Base-by-base conservation (phyloP, 1,140 invertebrate genomes). In the Caenorhabditis remanei region DNA sequence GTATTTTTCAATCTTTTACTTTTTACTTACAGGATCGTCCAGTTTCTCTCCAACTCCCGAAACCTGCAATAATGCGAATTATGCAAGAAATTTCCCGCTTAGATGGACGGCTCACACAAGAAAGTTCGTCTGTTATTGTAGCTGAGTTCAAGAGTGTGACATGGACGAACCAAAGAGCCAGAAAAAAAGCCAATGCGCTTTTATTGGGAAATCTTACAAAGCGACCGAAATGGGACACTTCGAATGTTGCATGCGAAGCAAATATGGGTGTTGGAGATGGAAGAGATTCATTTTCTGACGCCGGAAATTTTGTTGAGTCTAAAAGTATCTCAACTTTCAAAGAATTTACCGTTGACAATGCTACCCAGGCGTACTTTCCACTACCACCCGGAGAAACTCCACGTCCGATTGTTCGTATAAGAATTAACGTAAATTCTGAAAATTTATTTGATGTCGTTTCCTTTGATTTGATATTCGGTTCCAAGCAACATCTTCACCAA, bases 401-500 rank as follows among this genome's bases (percentile, higher is more conserved):
- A 19, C 11, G 71, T 19, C 71, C 71, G 0, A 79, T 79, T 53
- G 8, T 53, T 50, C 46, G 46, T 53, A 21, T 79, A 24, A 40
- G 71, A 8, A 50, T 79, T 53, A 46, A 79, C 2, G 71, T 50
- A 2, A 8, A 50, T 53, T 50, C 46, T 11, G 46, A 79, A 48
- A 46, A 50, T 50, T 21, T 11, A 43, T 32, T 4, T 43, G 71
- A 79, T 53, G 4, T 0, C 3, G 11, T 79, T 46, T 32, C 13
- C 5, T 79, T 79, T 32, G 71, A 79, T 8, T 79, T 79, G 24
- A 79, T 79, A 24, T 79, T 46, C 19, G 71, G 71, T 32, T 50
- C 71, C 9, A 79, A 79, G 24, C 71, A 79, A n/a, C 71, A 79
- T 24, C 71, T 79, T 50, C 71, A 79, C 21, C 71, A 79, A n/a